Conservation (phyloP, 2,888 invertebrate species). For the Agonopterix subpropinquella region DNA sequence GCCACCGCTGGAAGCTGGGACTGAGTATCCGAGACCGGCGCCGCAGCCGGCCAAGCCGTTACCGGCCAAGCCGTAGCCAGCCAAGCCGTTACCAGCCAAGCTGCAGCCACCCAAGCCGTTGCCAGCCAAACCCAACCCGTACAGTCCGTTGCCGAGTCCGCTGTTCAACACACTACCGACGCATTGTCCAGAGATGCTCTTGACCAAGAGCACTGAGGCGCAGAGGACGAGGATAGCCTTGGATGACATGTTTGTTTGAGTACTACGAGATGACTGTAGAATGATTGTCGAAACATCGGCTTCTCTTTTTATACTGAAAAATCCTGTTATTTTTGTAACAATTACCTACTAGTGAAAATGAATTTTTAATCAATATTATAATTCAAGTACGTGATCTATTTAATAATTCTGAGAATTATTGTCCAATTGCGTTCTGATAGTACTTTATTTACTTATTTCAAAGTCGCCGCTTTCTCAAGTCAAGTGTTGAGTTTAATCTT, state of each 20-base stretch:
- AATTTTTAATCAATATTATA: too few relatives aligned
- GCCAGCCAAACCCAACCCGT: not conserved
- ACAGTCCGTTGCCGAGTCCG: not conserved
- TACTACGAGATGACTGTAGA: not conserved
- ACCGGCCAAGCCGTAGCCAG: constrained; percentile 7
- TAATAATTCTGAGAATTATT: too few relatives aligned
- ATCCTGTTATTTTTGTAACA: not conserved
- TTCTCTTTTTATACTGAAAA: not conserved
- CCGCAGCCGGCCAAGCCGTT: not conserved
- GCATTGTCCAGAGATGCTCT: constrained; percentile 20
- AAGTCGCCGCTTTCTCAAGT: too few relatives aligned
- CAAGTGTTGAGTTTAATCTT: too few relatives aligned
- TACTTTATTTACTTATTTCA: too few relatives aligned
- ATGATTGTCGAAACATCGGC: not conserved
- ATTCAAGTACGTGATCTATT: too few relatives aligned
- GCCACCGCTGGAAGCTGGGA: constrained; percentile 15
- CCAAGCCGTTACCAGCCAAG: not conserved
- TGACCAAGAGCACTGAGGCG: constrained; percentile 8
- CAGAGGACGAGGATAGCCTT: constrained; percentile 9
- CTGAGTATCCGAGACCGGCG: constrained; percentile 1
- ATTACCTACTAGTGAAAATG: too few relatives aligned
- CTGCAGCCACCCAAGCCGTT: not conserved
- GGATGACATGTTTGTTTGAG: constrained; percentile 7
- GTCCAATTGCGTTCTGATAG: too few relatives aligned
- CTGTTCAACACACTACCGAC: constrained; percentile 5